phyloP scores from a whole-genome alignment of 2,888 invertebrate genomes.

The Tipula confusa region DNA sequence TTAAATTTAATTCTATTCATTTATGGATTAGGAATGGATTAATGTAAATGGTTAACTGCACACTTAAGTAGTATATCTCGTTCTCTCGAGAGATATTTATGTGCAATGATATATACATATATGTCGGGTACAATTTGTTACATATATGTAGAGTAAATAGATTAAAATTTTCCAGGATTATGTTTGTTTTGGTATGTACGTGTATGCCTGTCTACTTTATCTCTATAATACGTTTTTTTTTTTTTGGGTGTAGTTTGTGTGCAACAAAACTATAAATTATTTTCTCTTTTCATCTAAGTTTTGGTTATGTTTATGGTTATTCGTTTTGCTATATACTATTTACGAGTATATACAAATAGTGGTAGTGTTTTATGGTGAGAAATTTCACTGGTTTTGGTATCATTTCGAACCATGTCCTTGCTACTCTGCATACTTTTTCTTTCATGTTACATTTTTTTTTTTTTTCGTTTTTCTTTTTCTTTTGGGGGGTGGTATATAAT shows the following conservation, averaged over 20 bases:
- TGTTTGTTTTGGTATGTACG: background rate
- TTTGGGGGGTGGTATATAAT: background rate
- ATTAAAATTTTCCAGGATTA: conserved; percentile 12
- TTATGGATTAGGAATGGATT: conserved; percentile 25
- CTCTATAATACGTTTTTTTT: background rate
- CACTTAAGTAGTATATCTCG: conserved; percentile 6
- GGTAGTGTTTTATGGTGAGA: conserved; percentile 12
- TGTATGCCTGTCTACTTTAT: background rate
- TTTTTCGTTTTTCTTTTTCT: background rate
- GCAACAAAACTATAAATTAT: conserved; percentile 20
- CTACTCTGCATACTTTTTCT: background rate
- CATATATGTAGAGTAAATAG: background rate
- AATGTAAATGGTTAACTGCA: conserved; percentile 25
- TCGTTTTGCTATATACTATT: background rate
- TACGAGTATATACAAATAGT: too few relatives aligned
- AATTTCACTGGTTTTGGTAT: background rate
- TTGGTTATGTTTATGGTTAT: conserved; percentile 12
- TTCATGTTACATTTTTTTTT: background rate
- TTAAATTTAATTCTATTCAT: conserved; percentile 12
- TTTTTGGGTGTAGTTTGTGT: background rate
- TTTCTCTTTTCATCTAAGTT: conserved; percentile 20
- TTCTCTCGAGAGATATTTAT: background rate
- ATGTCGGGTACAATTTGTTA: background rate
- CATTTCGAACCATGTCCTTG: background rate
- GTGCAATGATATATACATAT: background rate